Evolutionary conservation across 2,113 vertebrate species (phyloP), one percentile per base, ranked within the genome.

Genomic region (Hyaena hyaena): DNA sequence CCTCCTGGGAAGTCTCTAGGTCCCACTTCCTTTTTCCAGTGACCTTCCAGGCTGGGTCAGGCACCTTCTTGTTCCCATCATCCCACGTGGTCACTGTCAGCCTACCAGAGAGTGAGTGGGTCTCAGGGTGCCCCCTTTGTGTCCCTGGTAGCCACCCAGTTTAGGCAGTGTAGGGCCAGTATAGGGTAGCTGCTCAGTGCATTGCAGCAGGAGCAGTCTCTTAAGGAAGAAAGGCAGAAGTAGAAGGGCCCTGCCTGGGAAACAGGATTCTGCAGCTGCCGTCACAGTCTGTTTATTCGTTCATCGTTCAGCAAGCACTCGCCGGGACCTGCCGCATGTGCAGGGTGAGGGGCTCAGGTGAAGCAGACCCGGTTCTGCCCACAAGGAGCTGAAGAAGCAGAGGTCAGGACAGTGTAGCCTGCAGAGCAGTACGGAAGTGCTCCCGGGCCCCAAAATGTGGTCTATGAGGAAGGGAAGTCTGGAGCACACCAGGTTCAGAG

Each of bases 291-390:
- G 3, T 12, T 16, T 24, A 28, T 50, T n/a, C n/a, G 2, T 23
- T 45, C 10, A 12, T 68, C 43, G 0, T 7, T 39, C 19, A 73
- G 26, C 48, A 35, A 23, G 43, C 1, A 0, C 19, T 53, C 1
- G 4, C 79, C 53, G 73, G 17, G 69, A 45, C 79, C 23, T 90
- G 85, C 68, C 19, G 4, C 35, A 2, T 17, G 4, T 28, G 74
- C 48, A 9, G 65, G 39, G 21, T 48, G 53, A 9, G 50, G 21
- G n/a, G 48, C 39, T 17, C 12, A 53, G 45, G 53, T 71, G 61
- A 79, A 63, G 45, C 66, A 73, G 39, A 79, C 35, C 26, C 55
- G 0, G 1, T 91, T 33, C 79, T 93, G 9, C 15, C 74, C 48
- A 48, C 10, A 15, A 35, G 63, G 82, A 33, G 6, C 48, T n/a